phyloP scores from a whole-genome alignment of 2,888 invertebrate genomes.

The Heliconius erato region DNA sequence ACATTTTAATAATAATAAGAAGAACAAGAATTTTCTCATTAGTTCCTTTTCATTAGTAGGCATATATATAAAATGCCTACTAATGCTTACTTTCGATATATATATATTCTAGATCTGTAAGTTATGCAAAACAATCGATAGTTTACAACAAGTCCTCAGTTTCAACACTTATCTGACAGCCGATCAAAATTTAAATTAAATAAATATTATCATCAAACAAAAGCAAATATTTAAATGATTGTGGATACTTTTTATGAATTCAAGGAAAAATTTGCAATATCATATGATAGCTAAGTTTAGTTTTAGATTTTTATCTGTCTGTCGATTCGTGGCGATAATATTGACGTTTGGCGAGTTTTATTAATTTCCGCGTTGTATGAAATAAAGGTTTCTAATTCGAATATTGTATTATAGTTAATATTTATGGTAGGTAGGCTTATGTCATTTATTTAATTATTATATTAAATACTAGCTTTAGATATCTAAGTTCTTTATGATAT shows the following conservation, averaged over 20 bases:
- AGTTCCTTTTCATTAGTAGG: no score
- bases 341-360: not conserved
- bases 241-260: not conserved
- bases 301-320: not conserved
- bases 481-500: no score
- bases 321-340: not conserved
- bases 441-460: no score
- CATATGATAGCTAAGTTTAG: not conserved
- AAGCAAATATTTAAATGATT: not conserved
- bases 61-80: no score
- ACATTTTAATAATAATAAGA: no score
- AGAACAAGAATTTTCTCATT: no score
- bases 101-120: no score
- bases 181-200: slow-evolving; percentile 6
- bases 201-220: not conserved
- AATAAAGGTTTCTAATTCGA: not conserved
- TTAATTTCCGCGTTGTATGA: not conserved
- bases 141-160: not conserved
- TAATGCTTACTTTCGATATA: no score
- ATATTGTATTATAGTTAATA: not conserved
- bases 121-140: no score
- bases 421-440: no score
- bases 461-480: no score
- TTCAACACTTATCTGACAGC: slow-evolving; percentile 6
- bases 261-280: slow-evolving; percentile 8